phyloP scores from a whole-genome alignment of 2,797 vertebrate genomes.

The Margarornis squamiger region DNA sequence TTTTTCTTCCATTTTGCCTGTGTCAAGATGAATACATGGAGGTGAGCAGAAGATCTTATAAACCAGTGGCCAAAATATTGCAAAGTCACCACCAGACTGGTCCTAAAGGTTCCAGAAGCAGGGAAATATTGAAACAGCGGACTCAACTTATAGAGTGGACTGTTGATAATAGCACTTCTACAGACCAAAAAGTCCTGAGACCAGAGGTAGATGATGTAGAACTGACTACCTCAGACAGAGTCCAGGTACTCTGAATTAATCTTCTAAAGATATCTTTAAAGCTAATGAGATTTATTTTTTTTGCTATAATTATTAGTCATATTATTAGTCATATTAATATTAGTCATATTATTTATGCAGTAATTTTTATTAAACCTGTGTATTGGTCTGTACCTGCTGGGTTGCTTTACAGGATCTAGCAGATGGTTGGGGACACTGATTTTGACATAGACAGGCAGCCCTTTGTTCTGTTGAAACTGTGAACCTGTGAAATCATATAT shows the following conservation, averaged over 20 bases:
- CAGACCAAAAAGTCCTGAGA: constrained; percentile 79
- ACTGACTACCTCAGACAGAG: constrained; percentile 81
- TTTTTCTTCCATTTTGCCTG: constrained; percentile 81
- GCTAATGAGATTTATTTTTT: constrained; percentile 15
- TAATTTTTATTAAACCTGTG: constrained; percentile 2
- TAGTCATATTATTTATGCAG: background rate
- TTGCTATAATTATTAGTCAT: background rate
- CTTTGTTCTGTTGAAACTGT: background rate
- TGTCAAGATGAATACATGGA: constrained; percentile 84
- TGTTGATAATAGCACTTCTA: constrained; percentile 79
- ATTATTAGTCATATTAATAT: background rate
- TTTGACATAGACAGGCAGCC: background rate
- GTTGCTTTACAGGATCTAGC: background rate
- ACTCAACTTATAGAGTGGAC: constrained; percentile 77
- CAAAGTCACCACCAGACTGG: constrained; percentile 82
- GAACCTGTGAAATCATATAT: background rate
- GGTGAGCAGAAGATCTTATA: constrained; percentile 85
- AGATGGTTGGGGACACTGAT: background rate
- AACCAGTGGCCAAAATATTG: constrained; percentile 81
- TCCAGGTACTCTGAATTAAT: constrained; percentile 85
- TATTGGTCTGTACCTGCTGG: constrained; percentile 27
- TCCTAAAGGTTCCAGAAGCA: constrained; percentile 77
- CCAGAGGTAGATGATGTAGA: constrained; percentile 84
- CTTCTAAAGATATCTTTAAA: constrained; percentile 74
- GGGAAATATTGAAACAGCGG: constrained; percentile 81